Evolutionary conservation across 1,140 invertebrate species (phyloP).

Genomic region (Rhagoletis pomonella): DNA sequence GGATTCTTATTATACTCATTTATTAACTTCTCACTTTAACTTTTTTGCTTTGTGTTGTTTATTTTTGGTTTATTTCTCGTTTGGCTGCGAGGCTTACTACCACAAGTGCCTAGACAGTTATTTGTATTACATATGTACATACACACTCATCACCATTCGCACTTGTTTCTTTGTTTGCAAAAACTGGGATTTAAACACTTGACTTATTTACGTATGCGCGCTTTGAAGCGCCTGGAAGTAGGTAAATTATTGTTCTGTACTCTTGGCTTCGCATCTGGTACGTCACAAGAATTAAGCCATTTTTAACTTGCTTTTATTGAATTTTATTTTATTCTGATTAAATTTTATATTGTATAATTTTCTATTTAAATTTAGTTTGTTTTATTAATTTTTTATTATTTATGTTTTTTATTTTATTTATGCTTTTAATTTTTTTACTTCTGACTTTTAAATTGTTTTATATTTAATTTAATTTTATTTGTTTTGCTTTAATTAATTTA

Average conservation of each 20-base stretch:
- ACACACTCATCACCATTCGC: too few relatives aligned
- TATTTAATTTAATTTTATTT: neutral
- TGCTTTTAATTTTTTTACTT: neutral
- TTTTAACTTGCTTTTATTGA: too few relatives aligned
- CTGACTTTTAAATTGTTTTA: neutral
- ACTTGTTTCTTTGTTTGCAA: neutral
- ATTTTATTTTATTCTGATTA: too few relatives aligned
- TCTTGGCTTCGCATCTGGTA: neutral
- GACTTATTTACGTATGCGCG: neutral
- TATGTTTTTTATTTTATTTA: neutral
- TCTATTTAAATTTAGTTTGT: neutral
- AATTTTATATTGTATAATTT: too few relatives aligned
- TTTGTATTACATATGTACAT: too few relatives aligned
- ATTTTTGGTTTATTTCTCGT: neutral
- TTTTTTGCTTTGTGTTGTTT: neutral
- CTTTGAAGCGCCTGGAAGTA: neutral
- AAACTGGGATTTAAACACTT: neutral
- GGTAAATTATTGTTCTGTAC: neutral
- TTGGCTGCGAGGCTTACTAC: neutral
- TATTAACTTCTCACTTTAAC: conserved; percentile 10
- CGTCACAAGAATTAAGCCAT: neutral
- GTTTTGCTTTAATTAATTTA: neutral
- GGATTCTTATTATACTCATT: neutral
- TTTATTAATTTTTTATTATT: neutral
- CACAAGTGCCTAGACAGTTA: neutral